phyloP scores from a whole-genome alignment of 1,140 invertebrate species.

The Hesperophylax magnus region DNA sequence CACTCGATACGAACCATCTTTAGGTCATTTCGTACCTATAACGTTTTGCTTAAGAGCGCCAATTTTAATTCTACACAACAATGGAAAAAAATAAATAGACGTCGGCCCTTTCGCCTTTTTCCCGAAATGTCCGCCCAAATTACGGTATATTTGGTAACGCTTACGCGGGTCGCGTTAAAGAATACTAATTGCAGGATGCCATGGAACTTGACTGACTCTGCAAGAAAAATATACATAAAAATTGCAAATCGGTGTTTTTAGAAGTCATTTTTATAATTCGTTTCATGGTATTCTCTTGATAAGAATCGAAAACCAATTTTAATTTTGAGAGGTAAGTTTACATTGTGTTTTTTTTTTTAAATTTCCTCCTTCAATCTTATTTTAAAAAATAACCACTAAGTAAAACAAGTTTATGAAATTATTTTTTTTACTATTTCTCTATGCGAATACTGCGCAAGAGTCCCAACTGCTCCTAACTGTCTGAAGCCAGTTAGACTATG shows the following conservation, averaged over 20 bases:
- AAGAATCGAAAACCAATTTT: too few relatives aligned
- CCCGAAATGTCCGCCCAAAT: not conserved
- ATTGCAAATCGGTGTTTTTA: too few relatives aligned
- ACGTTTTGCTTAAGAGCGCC: not conserved
- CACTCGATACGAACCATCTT: too few relatives aligned
- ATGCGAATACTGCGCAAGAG: too few relatives aligned
- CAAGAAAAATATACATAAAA: too few relatives aligned
- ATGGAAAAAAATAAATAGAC: slow-evolving; percentile 16
- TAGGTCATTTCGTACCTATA: not conserved
- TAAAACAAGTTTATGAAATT: too few relatives aligned
- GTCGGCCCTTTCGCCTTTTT: not conserved
- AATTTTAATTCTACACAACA: slow-evolving; percentile 26
- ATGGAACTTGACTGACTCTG: too few relatives aligned
- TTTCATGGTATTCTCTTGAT: too few relatives aligned
- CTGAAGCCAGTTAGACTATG: too few relatives aligned
- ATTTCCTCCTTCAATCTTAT: not conserved
- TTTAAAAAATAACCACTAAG: not conserved
- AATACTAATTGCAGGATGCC: slow-evolving; percentile 22
- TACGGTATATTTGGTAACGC: slow-evolving; percentile 32
- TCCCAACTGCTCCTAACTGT: too few relatives aligned
- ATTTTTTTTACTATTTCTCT: too few relatives aligned
- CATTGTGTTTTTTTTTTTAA: not conserved
- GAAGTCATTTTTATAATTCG: too few relatives aligned
- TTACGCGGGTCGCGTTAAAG: slow-evolving; percentile 25
- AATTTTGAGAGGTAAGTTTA: not conserved